Evolutionary conservation across 2,797 vertebrate genomes (phyloP), one percentile per base, ranked within the genome.

Genomic region (Chloroceryle inda): DNA sequence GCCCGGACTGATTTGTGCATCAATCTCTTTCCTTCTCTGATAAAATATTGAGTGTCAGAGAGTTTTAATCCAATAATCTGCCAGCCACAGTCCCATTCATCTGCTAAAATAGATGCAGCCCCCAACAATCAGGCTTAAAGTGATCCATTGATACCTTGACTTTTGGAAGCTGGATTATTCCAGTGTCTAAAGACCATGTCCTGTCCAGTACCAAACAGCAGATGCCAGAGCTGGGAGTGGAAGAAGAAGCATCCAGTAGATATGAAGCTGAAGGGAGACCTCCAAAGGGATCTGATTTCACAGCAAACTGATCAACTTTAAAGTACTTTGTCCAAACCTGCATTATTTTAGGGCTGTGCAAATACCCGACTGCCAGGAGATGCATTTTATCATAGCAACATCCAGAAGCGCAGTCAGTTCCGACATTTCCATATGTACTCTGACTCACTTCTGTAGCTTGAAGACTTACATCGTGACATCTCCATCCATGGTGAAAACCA

Each of bases 1-100:
- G 79, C 14, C 13, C 63, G 84, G 61, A 14, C 8, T 4, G 18
- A 80, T 47, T 49, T 21, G 77, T 73, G 75, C 83, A 94, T 96
- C 93, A 68, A 88, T 85, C 88, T 90, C 84, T 64, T 89, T 81
- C 82, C 64, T 78, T 94, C 55, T 71, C 69, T 58, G 81, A 87
- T 95, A 77, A 97, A 96, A 96, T 85, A 90, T 72, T 80, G 75
- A 52, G 76, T 85, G 79, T 75, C 91, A 82, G 67, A 92, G 38
- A 40, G 52, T 63, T 90, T 96, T 94, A 96, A 96, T 95, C 81
- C 95, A 63, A 63, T 23, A 7, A 85, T 78, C 79, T 91, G 29
- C 89, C 89, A 96, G 80, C 78, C 92, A 89, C 26, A 20, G 40
- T 24, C 45, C n/a, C 78, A 92, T 94, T 96, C 90, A 85, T 95